These are phyloP conservation scores for Protodeltote pygarga DNA, from an alignment of 2,888 invertebrate species.

Conservation along the genomic window DNA sequence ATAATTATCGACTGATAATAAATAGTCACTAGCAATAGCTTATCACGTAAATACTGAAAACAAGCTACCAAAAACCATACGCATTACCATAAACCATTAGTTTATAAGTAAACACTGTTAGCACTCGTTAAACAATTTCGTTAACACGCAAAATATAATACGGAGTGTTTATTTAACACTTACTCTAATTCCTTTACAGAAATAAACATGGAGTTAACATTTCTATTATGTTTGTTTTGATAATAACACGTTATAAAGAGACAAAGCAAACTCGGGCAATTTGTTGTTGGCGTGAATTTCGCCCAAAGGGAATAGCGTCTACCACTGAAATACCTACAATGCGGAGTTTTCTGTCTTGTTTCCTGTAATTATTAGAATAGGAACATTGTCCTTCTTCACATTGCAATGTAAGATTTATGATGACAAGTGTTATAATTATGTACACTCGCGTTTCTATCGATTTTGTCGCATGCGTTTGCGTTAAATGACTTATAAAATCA, in stretches of 20 bases:
- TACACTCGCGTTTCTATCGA: no score
- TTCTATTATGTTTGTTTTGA: slow-evolving; percentile 17
- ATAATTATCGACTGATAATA: no score
- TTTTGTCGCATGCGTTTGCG: no score
- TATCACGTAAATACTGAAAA: no score
- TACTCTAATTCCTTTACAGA: neutral
- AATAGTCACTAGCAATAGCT: no score
- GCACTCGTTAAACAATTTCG: no score
- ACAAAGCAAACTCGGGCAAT: slow-evolving; percentile 37
- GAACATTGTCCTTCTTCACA: slow-evolving; percentile 48
- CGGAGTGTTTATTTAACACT: neutral
- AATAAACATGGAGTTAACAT: slow-evolving; percentile 18
- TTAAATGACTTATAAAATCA: no score
- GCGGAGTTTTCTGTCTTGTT: slow-evolving; percentile 33
- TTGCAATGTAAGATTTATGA: slow-evolving; percentile 45
- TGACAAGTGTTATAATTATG: slow-evolving; percentile 38
- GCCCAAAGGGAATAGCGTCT: slow-evolving; percentile 38
- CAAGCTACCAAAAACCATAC: no score
- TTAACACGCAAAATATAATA: no score
- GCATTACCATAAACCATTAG: no score
- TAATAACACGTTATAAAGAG: slow-evolving; percentile 32
- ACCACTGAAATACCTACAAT: slow-evolving; percentile 27
- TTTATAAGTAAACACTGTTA: no score
- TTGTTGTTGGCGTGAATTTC: slow-evolving; percentile 40
- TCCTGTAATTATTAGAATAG: slow-evolving; percentile 50